phyloP scores from a whole-genome alignment of 2,113 vertebrate genomes.

The Camarhynchus parvulus region DNA sequence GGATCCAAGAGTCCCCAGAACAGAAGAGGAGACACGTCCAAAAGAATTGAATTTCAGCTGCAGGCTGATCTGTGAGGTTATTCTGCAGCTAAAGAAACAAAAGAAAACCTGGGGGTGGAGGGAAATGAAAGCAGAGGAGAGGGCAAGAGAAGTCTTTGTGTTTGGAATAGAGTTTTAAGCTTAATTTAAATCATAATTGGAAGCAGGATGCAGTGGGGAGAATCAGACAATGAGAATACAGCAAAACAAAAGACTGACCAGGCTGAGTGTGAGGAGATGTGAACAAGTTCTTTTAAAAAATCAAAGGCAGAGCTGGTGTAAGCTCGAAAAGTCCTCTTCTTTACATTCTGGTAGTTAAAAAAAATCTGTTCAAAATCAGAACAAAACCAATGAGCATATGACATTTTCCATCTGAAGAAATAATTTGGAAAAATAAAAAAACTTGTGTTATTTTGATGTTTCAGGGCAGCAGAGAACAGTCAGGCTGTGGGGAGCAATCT shows the following conservation, averaged over 20 bases:
- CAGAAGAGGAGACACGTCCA: not conserved
- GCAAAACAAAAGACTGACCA: constrained; percentile 12
- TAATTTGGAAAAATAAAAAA: not conserved
- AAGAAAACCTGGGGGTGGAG: not conserved
- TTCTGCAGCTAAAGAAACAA: constrained; percentile 25
- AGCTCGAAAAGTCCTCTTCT: not conserved
- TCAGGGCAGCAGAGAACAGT: not conserved
- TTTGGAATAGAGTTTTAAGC: not conserved
- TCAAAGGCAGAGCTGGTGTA: not conserved
- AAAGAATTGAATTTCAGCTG: not conserved
- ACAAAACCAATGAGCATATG: not conserved
- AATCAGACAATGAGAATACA: not conserved
- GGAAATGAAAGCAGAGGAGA: not conserved
- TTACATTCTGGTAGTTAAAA: not conserved
- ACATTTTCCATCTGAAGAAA: not conserved
- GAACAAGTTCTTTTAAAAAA: not conserved
- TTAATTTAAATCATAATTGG: constrained; percentile 41
- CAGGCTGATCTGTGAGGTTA: not conserved
- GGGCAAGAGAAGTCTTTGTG: not conserved
- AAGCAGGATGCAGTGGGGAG: not conserved
- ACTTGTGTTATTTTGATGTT: not conserved
- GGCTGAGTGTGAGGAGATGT: not conserved
- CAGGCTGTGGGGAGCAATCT: not conserved
- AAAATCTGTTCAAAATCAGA: not conserved
- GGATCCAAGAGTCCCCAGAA: not conserved